These are phyloP conservation scores for Rotaria macrura DNA, from an alignment of 2,888 invertebrate genomes.

Conservation along the genomic window DNA sequence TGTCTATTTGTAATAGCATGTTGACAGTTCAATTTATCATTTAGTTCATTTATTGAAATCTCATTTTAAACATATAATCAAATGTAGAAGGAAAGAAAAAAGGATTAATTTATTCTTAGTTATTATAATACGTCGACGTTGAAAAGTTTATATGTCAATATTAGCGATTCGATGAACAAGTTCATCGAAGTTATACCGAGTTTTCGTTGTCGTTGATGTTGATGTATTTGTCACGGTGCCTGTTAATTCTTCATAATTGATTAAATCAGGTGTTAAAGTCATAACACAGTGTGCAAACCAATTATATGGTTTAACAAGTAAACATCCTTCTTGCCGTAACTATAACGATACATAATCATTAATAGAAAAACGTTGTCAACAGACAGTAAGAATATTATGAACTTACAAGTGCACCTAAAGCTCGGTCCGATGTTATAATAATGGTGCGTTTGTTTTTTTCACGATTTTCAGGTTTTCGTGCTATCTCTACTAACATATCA, in stretches of 20 bases:
- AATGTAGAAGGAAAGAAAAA: neutral
- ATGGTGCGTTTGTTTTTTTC: slow-evolving; percentile 10
- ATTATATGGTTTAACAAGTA: slow-evolving; percentile 5
- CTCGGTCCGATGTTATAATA: neutral
- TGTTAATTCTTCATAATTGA: neutral
- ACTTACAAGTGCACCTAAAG: neutral
- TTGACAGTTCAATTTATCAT: neutral
- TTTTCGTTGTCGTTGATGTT: neutral
- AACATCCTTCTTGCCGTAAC: neutral
- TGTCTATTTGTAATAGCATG: neutral
- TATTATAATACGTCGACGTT: neutral
- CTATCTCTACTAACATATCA: slow-evolving; percentile 2
- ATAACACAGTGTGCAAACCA: slow-evolving; percentile 17
- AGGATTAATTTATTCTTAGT: neutral
- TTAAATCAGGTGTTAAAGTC: slow-evolving; percentile 6
- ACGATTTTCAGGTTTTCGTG: neutral
- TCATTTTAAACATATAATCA: neutral
- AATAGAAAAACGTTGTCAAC: neutral
- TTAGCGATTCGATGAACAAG: neutral
- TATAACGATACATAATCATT: neutral
- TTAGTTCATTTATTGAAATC: neutral
- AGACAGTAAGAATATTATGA: neutral
- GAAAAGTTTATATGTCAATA: neutral
- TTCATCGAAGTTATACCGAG: slow-evolving; percentile 1
- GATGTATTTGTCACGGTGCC: neutral